Evolutionary conservation across 35 echinoderm and acorn worm species (phyloP).

Genomic region (Ophioderma brevispina): DNA sequence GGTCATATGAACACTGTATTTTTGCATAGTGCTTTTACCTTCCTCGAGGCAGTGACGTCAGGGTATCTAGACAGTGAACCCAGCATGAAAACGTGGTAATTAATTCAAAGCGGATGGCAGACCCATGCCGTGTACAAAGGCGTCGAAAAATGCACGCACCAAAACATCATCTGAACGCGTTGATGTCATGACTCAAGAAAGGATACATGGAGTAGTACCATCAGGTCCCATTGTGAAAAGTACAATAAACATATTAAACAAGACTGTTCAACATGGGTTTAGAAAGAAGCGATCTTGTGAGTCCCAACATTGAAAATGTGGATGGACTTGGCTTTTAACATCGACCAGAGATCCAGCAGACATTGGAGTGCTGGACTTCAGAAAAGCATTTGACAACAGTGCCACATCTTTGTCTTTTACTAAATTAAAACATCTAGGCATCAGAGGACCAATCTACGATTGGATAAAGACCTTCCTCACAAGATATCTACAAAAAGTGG

Average conservation of each 20-base stretch:
- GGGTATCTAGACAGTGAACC: no score
- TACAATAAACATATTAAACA: slow-evolving; percentile 34
- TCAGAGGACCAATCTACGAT: slow-evolving; percentile 17
- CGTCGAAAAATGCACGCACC: no score
- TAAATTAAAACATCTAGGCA: slow-evolving; percentile 39
- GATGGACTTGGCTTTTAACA: slow-evolving; percentile 36
- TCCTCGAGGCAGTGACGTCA: no score
- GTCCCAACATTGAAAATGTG: slow-evolving; percentile 34
- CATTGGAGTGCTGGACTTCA: slow-evolving; percentile 50
- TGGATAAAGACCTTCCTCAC: slow-evolving; percentile 56
- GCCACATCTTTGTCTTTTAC: slow-evolving; percentile 44
- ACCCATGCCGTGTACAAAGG: no score
- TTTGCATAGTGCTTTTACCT: no score
- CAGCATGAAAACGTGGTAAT: no score
- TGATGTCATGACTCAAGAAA: no score
- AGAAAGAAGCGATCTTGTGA: slow-evolving; percentile 34
- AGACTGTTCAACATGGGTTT: slow-evolving; percentile 50
- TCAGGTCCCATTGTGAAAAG: slow-evolving; percentile 44
- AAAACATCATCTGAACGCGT: no score
- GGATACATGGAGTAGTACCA: no score
- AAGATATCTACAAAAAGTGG: slow-evolving; percentile 26
- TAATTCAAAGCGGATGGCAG: no score
- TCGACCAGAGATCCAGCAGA: slow-evolving; percentile 49
- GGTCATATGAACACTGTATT: slow-evolving; percentile 59
- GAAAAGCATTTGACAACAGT: slow-evolving; percentile 68